phyloP scores from a whole-genome alignment of 1,140 invertebrate species.

The Chymomyza costata region DNA sequence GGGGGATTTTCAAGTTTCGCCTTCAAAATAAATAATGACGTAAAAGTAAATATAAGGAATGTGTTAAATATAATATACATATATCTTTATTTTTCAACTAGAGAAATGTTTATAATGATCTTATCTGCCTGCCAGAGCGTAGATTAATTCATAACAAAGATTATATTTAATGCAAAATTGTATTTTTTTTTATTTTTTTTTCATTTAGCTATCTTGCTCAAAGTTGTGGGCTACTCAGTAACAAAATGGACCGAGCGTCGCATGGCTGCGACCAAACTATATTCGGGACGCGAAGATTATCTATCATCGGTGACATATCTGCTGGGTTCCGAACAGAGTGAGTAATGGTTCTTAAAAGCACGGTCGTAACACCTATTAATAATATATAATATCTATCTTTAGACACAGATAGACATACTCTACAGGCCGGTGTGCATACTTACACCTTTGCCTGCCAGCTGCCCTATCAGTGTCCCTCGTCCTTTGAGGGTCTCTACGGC shows the following conservation, averaged over 20 bases:
- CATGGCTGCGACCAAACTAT: slow-evolving; percentile 35
- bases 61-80: too few relatives aligned
- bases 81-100: too few relatives aligned
- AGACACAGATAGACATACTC: slow-evolving; percentile 69
- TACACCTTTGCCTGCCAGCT: slow-evolving; percentile 79
- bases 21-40: too few relatives aligned
- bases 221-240: slow-evolving; percentile 57
- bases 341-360: too few relatives aligned
- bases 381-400: slow-evolving; percentile 14
- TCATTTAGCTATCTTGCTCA: slow-evolving; percentile 44
- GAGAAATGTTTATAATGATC: too few relatives aligned
- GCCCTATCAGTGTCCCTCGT: slow-evolving; percentile 80
- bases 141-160: neutral
- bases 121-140: neutral
- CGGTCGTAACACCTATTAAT: slow-evolving; percentile 1
- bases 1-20: too few relatives aligned
- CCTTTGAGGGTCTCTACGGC: slow-evolving; percentile 84
- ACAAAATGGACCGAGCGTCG: slow-evolving; percentile 59
- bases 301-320: slow-evolving; percentile 58
- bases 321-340: slow-evolving; percentile 61
- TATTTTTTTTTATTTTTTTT: slow-evolving; percentile 1
- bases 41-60: too few relatives aligned
- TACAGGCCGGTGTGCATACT: slow-evolving; percentile 77
- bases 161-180: neutral
- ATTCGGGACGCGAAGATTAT: slow-evolving; percentile 62